A percentile compares a stretch with the other conserved stretches of the same genome.
Conservation (phyloP, 92 coral and sea anemone species). For the Porites evermanni region DNA sequence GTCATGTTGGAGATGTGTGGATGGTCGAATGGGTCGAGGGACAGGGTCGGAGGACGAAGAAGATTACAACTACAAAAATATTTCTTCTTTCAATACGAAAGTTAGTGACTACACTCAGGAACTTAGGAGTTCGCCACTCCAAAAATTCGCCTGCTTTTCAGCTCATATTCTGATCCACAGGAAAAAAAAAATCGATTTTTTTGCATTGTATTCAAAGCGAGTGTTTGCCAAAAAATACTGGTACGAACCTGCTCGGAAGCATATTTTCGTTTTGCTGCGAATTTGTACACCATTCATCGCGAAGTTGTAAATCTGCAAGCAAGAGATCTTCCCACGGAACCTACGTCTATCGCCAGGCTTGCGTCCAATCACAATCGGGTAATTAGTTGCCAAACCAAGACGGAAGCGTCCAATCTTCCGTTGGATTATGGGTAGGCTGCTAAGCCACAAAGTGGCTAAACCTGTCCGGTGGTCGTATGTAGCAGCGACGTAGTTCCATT, state of each 20-base stretch:
- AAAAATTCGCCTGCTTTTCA: neutral
- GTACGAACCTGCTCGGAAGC: conserved; percentile 49
- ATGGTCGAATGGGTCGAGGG: no score
- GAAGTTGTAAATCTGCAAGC: conserved; percentile 65
- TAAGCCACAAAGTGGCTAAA: conserved; percentile 61
- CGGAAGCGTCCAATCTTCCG: conserved; percentile 54
- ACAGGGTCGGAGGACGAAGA: no score
- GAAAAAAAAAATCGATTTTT: no score
- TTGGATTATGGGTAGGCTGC: conserved; percentile 46
- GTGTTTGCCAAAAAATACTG: neutral
- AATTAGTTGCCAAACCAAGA: conserved; percentile 59
- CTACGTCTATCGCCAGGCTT: conserved; percentile 71
- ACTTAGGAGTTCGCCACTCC: neutral
- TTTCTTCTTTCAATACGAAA: neutral
- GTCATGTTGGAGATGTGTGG: no score
- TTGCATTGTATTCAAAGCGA: no score
- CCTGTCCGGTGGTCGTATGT: conserved; percentile 64
- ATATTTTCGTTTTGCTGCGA: conserved; percentile 44
- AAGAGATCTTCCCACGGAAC: conserved; percentile 70
- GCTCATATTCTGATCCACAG: neutral
- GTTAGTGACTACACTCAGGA: neutral
- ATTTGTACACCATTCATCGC: conserved; percentile 57
- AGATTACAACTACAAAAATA: no score
- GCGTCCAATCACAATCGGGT: conserved; percentile 63
- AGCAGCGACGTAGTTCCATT: conserved; percentile 75